Base-by-base conservation (phyloP, 1,140 invertebrate species). In the Aphelinus certus region DNA sequence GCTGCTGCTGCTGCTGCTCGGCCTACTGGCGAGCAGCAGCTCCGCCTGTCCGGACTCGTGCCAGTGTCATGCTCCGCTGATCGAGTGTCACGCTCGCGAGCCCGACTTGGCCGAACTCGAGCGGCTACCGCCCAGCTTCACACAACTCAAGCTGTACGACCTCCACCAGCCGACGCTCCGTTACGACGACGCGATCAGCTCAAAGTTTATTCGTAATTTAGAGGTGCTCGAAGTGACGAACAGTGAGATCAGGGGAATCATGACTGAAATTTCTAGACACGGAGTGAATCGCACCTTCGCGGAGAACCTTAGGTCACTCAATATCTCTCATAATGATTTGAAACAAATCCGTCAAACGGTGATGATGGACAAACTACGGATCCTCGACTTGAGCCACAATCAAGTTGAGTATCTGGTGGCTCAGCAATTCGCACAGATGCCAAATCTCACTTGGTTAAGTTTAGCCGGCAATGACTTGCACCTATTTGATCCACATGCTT, bases 291-390 rank as follows among this genome's bases (percentile, higher is more conserved):
- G 26, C 26, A 26, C 47, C 3, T 55, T 64, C 74, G 7, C 83
- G 6, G 77, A 71, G 56, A 81, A 77, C 46, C 55, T 89, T 42
- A 78, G 80, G 49, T 68, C 86, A 43, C 79, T 94, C 55, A 92
- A 94, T 83, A 79, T 93, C 75, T 93, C 92, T 0, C 71, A 82
- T 74, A 91, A 91, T 65, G 77, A 67, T 2, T 78, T 90, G 49
- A 70, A 57, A 53, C 49, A 7, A 2, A 49, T 70, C 26, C 26
- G 26, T 26, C 26, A 26, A 26, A 26, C 26, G 26, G 26, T 26
- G 26, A 26, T 26, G 26, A 26, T 26, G 26, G 26, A 26, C 26
- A 26, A 58, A 1, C 46, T 68, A 10, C 53, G 51, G 1, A 42
- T 64, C 6, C 42, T 76, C 2, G 68, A 76, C 45, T 62, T 47